Conservation (phyloP, 1,140 invertebrate species). For the Anoplophora glabripennis region DNA sequence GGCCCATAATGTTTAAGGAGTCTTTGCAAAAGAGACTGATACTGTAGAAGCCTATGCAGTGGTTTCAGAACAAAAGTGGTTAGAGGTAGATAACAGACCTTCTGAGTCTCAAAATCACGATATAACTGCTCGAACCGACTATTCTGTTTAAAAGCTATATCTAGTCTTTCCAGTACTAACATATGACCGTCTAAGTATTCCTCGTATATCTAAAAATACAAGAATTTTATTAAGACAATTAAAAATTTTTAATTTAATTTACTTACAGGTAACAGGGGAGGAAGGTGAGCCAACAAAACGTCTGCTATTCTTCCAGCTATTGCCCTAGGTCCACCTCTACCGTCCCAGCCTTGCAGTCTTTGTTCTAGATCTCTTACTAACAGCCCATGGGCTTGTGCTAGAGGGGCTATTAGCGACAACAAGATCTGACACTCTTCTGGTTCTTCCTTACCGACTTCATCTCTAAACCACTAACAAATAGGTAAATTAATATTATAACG, state of each 20-base stretch:
- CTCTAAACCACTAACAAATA: slow-evolving; percentile 59
- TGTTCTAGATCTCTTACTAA: slow-evolving; percentile 58
- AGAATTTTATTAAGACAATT: not conserved
- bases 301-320: slow-evolving; percentile 62
- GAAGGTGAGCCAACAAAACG: slow-evolving; percentile 64
- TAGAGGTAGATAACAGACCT: slow-evolving; percentile 83
- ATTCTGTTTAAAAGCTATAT: slow-evolving; percentile 68
- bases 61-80: slow-evolving; percentile 86
- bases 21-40: slow-evolving; percentile 75
- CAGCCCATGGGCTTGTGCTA: slow-evolving; percentile 58
- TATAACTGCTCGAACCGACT: slow-evolving; percentile 76
- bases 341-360: slow-evolving; percentile 53
- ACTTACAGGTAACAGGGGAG: slow-evolving; percentile 54
- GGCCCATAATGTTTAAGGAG: slow-evolving; percentile 73
- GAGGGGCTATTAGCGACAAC: slow-evolving; percentile 55
- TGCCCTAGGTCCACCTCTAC: slow-evolving; percentile 49
- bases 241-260: not conserved
- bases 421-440: slow-evolving; percentile 54
- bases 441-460: slow-evolving; percentile 59
- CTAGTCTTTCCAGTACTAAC: slow-evolving; percentile 71
- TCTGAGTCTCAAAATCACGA: slow-evolving; percentile 81
- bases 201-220: slow-evolving; percentile 65
- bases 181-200: slow-evolving; percentile 76
- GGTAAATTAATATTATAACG: too few relatives aligned
- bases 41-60: slow-evolving; percentile 83